A percentile compares a stretch with the other conserved stretches of the same genome.
phyloP scores from a whole-genome alignment of 1,140 invertebrate genomes.

The Apolygus lucorum region DNA sequence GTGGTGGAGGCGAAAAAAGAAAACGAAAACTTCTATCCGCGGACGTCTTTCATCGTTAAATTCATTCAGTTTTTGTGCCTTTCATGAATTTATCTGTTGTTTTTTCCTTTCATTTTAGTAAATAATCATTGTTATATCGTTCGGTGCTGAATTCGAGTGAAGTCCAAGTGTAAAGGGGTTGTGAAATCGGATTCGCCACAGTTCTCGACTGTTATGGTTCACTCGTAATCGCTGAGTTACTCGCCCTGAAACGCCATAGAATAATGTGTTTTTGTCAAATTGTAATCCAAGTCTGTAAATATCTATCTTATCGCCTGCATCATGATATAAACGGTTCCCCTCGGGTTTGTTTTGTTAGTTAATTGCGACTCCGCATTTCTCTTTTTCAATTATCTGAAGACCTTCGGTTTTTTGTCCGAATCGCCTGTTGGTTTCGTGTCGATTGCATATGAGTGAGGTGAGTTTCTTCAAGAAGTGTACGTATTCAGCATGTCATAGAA shows the following conservation, averaged over 20 bases:
- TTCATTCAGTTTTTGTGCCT: not conserved
- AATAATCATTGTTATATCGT: not conserved
- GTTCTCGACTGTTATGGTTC: not conserved
- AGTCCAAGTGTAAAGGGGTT: not conserved
- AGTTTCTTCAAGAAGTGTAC: not conserved
- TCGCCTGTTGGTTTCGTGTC: not conserved
- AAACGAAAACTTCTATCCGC: not conserved
- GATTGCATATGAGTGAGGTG: not conserved
- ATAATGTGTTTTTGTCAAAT: conserved; percentile 8
- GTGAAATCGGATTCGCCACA: not conserved
- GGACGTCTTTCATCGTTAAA: not conserved
- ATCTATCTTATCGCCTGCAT: not conserved
- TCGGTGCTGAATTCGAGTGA: not conserved
- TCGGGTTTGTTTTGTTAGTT: not conserved
- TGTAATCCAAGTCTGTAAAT: not conserved
- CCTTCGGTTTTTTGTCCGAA: not conserved
- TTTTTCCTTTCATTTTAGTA: not conserved
- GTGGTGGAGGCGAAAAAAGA: not conserved
- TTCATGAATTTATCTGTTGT: too few relatives aligned
- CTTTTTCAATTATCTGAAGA: not conserved
- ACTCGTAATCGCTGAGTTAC: not conserved
- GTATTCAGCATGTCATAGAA: not conserved
- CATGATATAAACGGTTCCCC: not conserved
- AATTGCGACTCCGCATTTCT: not conserved
- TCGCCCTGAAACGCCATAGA: not conserved